Conservation (phyloP, 2,113 vertebrate species). For the Proterorhinus semilunaris region DNA sequence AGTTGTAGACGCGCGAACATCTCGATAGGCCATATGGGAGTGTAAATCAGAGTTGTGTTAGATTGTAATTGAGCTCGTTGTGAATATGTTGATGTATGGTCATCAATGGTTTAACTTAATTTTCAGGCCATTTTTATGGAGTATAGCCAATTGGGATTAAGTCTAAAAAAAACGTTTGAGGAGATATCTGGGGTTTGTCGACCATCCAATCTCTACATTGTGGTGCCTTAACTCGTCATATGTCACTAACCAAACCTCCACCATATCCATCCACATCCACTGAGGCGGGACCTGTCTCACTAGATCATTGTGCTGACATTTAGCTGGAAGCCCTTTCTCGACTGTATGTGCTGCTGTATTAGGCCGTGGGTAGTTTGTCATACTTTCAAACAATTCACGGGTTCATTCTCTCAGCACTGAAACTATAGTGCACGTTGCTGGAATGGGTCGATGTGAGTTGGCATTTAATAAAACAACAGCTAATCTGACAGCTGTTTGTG, state of each 20-base stretch:
- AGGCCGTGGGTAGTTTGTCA: constrained; percentile 53
- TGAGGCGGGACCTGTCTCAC: constrained; percentile 35
- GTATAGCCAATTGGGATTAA: neutral
- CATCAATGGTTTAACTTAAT: too few relatives aligned
- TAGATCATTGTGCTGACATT: constrained; percentile 57
- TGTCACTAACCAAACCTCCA: constrained; percentile 35
- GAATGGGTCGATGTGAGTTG: constrained; percentile 60
- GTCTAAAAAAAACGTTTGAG: neutral
- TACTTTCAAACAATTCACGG: constrained; percentile 51
- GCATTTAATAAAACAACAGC: constrained; percentile 62
- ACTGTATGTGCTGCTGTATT: neutral
- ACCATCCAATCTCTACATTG: neutral
- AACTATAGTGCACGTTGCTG: constrained; percentile 34
- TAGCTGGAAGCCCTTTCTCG: constrained; percentile 31
- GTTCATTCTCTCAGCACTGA: constrained; percentile 51
- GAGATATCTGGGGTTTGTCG: neutral
- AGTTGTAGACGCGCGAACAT: too few relatives aligned
- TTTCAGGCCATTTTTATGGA: neutral
- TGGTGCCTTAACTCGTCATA: constrained; percentile 21
- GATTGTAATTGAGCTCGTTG: too few relatives aligned
- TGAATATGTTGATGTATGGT: too few relatives aligned
- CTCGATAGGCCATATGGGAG: too few relatives aligned
- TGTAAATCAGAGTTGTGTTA: too few relatives aligned
- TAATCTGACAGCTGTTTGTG: constrained; percentile 35
- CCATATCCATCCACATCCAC: constrained; percentile 17